Percentiles rank a stretch among this genome's conserved stretches.
Conservation (phyloP, 2,888 invertebrate genomes). For the Tinea pellionella region DNA sequence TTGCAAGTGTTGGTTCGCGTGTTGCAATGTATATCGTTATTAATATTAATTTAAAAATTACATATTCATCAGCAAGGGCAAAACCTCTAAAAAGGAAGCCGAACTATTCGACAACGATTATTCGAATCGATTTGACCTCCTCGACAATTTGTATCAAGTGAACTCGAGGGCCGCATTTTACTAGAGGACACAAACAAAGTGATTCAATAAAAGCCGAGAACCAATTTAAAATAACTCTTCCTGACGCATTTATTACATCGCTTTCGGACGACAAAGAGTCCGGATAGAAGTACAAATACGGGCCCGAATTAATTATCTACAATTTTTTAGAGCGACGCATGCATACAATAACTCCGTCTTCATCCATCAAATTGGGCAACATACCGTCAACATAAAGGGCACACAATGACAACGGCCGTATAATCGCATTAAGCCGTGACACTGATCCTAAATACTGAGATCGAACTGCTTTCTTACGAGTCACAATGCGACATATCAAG, state of each 20-base stretch:
- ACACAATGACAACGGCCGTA: constrained; percentile 6
- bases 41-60: no score
- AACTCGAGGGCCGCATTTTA: background rate
- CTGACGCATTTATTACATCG: background rate
- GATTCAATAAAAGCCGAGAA: background rate
- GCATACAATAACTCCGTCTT: background rate
- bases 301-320: background rate
- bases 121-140: background rate
- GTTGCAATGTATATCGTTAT: no score
- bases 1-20: no score
- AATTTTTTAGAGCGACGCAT: background rate
- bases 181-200: background rate
- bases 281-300: background rate
- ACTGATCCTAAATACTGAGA: constrained; percentile 11
- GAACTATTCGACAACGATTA: background rate
- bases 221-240: background rate
- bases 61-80: background rate
- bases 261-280: background rate
- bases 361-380: constrained; percentile 8
- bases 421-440: constrained; percentile 11
- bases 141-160: background rate
- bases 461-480: constrained; percentile 9
- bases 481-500: constrained; percentile 11
- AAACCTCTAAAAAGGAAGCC: background rate
- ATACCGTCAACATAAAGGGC: background rate